Base-by-base conservation (phyloP, 2,113 vertebrate species). In the Hemichromis elongatus region DNA sequence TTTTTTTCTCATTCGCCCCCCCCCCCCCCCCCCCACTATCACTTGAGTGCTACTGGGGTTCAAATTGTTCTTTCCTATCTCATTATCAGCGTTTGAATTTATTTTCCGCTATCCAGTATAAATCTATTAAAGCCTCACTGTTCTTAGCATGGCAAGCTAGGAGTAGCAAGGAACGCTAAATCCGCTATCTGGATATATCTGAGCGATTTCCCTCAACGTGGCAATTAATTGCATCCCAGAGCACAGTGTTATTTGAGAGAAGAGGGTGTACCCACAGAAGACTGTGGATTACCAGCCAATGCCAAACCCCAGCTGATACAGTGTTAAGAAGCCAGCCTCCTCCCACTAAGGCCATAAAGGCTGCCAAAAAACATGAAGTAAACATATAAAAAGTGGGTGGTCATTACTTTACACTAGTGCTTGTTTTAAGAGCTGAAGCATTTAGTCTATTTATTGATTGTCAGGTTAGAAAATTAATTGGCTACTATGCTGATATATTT, bases 31-130 rank as follows among this genome's bases (percentile, higher is more conserved):
- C 59, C 30, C 59, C 12, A 50, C 79, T 95, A 91, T 94, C 94
- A 96, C 93, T 95, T 96, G 94, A 95, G 93, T 93, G 94, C 95
- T 90, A 93, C 94, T 94, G 95, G 95, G 94, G 95, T 97, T 97
- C 95, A 97, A 96, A 96, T 95, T 96, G 93, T 96, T 95, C 96
- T 97, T 91, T 93, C 94, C 95, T 95, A 94, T 94, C 96, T 97
- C 96, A 97, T 98, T 97, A 97, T 97, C 95, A 96, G 86, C 57
- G 84, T 94, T 97, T 96, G 93, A 96, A 95, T 94, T 95, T 92
- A 95, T 93, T 93, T 96, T 95, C 91, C 90, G 79, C 95, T 95
- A 94, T 92, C 94, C 82, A 90, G 93, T 96, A 95, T 96, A 96
- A 96, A 97, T 97, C 96, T 97, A 96, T 97, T 97, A 97, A 97